A percentile compares a stretch with the other conserved stretches of the same genome.
phyloP scores from a whole-genome alignment of 1,140 invertebrate genomes.

The Drosophila aff. region DNA sequence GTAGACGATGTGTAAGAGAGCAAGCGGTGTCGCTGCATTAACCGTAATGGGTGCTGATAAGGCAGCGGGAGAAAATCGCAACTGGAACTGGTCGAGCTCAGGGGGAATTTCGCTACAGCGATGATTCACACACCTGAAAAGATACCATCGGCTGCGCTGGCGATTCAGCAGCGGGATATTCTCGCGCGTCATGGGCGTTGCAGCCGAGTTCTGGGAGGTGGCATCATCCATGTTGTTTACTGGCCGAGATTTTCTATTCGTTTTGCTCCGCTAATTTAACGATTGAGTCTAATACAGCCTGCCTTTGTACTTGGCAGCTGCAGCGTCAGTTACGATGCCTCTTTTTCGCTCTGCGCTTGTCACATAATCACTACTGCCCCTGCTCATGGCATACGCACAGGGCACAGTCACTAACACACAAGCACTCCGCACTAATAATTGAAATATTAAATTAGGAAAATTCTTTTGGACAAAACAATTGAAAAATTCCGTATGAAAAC shows the following conservation, averaged over 20 bases:
- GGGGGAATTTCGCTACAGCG: neutral
- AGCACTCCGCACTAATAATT: conserved; percentile 18
- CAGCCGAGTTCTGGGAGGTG: conserved; percentile 74
- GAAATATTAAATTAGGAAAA: conserved; percentile 26
- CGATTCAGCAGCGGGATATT: conserved; percentile 86
- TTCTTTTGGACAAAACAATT: conserved; percentile 66
- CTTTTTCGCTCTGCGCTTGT: conserved; percentile 31
- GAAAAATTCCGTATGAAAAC: conserved; percentile 49
- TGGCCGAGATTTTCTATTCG: conserved; percentile 11
- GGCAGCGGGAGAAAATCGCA: conserved; percentile 2
- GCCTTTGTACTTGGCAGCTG: conserved; percentile 32
- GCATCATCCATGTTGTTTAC: conserved; percentile 73
- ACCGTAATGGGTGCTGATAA: conserved; percentile 40
- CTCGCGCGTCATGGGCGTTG: conserved; percentile 84
- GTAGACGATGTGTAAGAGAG: neutral
- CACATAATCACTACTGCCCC: conserved; percentile 43
- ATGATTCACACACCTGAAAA: conserved; percentile 85
- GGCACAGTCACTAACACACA: conserved; percentile 21
- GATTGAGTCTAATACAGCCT: conserved; percentile 35
- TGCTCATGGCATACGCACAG: conserved; percentile 54
- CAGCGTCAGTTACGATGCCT: conserved; percentile 37
- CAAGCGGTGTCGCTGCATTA: conserved; percentile 9
- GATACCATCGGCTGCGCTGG: conserved; percentile 83
- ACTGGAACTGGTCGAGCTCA: neutral
- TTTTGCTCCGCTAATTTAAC: conserved; percentile 16